A percentile compares a stretch with the other conserved stretches of the same genome.
These are phyloP conservation scores for Hirudo medicinalis DNA, from an alignment of 1,140 invertebrate genomes.

Conservation along the genomic window DNA sequence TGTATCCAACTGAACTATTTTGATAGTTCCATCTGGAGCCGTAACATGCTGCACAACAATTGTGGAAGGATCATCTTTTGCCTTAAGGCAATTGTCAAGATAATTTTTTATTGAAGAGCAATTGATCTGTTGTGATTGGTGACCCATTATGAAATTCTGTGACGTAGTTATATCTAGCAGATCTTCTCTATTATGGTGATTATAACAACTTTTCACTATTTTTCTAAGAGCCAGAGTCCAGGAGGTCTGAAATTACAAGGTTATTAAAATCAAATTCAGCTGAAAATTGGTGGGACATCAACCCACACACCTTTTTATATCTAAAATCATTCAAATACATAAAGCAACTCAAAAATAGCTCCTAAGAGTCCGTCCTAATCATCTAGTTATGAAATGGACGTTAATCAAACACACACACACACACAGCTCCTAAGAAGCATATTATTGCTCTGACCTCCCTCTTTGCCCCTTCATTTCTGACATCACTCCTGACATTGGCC, in stretches of 20 bases:
- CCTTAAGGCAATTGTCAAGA: too few species aligned
- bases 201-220: slow-evolving; percentile 96
- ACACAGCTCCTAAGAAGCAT: too few species aligned
- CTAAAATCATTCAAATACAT: too few species aligned
- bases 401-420: too few species aligned
- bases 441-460: slow-evolving; percentile 59
- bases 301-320: too few species aligned
- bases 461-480: slow-evolving; percentile 84
- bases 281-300: too few species aligned
- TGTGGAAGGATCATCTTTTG: not conserved
- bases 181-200: slow-evolving; percentile 90
- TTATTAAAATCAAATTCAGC: not conserved
- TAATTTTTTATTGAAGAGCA: too few species aligned
- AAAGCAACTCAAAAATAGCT: too few species aligned
- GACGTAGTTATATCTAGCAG: slow-evolving; percentile 68
- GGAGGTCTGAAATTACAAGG: slow-evolving; percentile 59
- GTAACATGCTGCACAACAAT: slow-evolving; percentile 17
- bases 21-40: slow-evolving; percentile 14
- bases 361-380: too few species aligned
- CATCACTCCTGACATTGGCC: slow-evolving; percentile 95
- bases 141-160: slow-evolving; percentile 53
- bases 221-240: slow-evolving; percentile 95
- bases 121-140: slow-evolving; percentile 3
- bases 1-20: slow-evolving; percentile 11
- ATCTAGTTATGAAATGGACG: too few species aligned